Evolutionary conservation across 2,888 invertebrate genomes (phyloP), one percentile per base, ranked within the genome.

Genomic region (Pollenia angustigena): DNA sequence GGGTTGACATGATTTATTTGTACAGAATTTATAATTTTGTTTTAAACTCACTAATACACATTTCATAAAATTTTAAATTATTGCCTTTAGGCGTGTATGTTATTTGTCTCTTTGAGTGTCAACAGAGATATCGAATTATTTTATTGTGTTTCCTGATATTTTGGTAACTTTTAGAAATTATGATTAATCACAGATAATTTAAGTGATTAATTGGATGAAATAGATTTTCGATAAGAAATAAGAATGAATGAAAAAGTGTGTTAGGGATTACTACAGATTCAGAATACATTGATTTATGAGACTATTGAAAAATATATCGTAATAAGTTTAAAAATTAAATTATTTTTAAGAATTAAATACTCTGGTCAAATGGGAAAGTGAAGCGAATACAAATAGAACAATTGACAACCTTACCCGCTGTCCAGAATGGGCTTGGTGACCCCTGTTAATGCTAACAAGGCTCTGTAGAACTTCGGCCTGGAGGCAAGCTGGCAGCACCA

Each of bases 171-270:
- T 52, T 23, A 12, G 23, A 46, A 76, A 62, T 82, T 83, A 86
- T 89, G 89, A 89, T 89, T 88, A 89, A 89, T 89, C 69, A 85
- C 85, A 69, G 66, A 85, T 80, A 87, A 87, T 89, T 89, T 88
- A 71, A 78, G 78, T 89, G 89, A 89, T 89, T 85, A 87, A 89
- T 89, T 88, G 75, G 68, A 74, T 74, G 64, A 87, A 82, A 87
- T 81, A 71, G 60, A 66, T 71, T 78, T 78, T 52, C 46, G 9
- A 69, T 76, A 56, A n/a, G 48, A 48, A 58, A 11, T 52, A 16
- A 2, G 12, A 1, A 80, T 81, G 85, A 85, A 72, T 18, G 62
- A 71, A 85, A 82, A 85, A 76, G 87, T 88, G 83, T 88, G 86
- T 86, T 83, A 16, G 46, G 50, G 64, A 81, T 88, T 85, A 80